These are phyloP conservation scores for Microplitis demolitor DNA, from an alignment of 1,140 invertebrate species.

Conservation along the genomic window DNA sequence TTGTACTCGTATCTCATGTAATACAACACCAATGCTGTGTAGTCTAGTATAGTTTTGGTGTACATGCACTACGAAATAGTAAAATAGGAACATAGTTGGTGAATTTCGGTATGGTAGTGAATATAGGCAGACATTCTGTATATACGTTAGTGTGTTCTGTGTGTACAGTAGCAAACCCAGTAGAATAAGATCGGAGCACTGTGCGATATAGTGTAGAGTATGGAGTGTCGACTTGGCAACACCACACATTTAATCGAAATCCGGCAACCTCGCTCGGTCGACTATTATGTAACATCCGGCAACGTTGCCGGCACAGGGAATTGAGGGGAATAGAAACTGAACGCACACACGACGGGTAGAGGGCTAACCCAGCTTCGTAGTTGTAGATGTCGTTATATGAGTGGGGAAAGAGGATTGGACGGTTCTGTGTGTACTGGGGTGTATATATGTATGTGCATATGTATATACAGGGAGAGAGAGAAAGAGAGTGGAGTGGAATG, in stretches of 20 bases:
- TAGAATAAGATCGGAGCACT: slow-evolving; percentile 6
- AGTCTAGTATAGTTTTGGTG: too few species aligned
- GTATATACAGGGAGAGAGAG: too few species aligned
- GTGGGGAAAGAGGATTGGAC: slow-evolving; percentile 7
- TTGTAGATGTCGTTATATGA: too few species aligned
- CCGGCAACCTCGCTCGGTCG: slow-evolving; percentile 50
- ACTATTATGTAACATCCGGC: slow-evolving; percentile 59
- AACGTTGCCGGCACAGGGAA: slow-evolving; percentile 44
- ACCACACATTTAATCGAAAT: slow-evolving; percentile 29
- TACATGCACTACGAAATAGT: too few species aligned
- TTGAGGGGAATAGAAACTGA: slow-evolving; percentile 37
- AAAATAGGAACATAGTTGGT: too few species aligned
- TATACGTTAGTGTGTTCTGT: background rate
- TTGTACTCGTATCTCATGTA: too few species aligned
- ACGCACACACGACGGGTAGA: slow-evolving; percentile 25
- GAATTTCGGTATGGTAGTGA: too few species aligned
- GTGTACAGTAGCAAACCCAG: background rate
- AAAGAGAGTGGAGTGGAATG: background rate
- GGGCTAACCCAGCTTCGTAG: slow-evolving; percentile 32
- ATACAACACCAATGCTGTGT: too few species aligned
- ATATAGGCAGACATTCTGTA: too few species aligned
- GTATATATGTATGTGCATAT: too few species aligned
- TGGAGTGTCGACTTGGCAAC: slow-evolving; percentile 30
- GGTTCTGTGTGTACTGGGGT: background rate
- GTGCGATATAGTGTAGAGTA: background rate